Conservation (phyloP, 1,140 invertebrate species). For the Cryptotermes secundus region DNA sequence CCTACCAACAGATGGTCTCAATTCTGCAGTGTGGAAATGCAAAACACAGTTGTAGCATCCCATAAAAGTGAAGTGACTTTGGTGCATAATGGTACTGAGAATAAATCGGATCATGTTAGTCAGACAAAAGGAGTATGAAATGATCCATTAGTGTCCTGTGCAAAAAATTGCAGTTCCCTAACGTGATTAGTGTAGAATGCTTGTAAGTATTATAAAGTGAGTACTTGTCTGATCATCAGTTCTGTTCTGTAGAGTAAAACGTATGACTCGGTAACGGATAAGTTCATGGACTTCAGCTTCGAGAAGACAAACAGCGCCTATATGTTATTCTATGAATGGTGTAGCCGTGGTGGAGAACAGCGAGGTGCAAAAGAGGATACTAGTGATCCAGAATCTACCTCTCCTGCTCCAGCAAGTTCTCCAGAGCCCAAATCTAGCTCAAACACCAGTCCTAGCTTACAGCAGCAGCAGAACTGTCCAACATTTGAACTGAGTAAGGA, state of each 20-base stretch:
- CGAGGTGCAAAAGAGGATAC: conserved; percentile 36
- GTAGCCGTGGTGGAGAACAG: conserved; percentile 39
- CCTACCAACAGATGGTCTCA: too few species aligned
- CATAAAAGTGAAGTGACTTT: too few species aligned
- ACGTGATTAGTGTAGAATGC: too few species aligned
- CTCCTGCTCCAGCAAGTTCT: background rate
- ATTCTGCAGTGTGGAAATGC: too few species aligned
- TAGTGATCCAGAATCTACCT: background rate
- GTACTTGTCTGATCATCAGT: conserved; percentile 23
- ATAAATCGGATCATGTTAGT: too few species aligned
- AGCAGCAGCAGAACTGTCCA: conserved; percentile 27
- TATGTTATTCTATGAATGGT: conserved; percentile 94
- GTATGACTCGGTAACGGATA: conserved; percentile 93
- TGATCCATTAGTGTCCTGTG: too few species aligned
- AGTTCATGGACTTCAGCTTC: conserved; percentile 96
- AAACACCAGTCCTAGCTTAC: background rate
- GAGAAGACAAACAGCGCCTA: conserved; percentile 98
- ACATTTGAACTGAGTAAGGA: conserved; percentile 69
- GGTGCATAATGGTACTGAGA: too few species aligned
- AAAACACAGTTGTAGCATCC: too few species aligned
- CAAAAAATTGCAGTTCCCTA: too few species aligned
- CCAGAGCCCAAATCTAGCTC: background rate
- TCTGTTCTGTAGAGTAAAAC: conserved; percentile 79
- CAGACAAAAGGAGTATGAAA: too few species aligned
- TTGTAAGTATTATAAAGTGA: background rate